These are phyloP conservation scores for Helarctos malayanus DNA, from an alignment of 2,797 vertebrate species.

Conservation along the genomic window DNA sequence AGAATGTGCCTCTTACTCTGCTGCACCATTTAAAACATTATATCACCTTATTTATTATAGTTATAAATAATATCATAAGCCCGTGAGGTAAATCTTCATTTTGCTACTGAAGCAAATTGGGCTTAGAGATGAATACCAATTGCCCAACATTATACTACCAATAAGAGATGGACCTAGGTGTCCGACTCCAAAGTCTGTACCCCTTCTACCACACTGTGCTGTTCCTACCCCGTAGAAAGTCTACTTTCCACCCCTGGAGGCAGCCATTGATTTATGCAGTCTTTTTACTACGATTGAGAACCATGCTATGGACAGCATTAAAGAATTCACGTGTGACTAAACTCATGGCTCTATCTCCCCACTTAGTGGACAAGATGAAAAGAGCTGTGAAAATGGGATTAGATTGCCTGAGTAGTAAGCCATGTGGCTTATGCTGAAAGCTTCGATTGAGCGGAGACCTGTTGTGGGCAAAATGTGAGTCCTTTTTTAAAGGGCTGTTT, in stretches of 20 bases:
- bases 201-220: not conserved
- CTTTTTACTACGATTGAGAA: constrained; percentile 46
- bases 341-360: not conserved
- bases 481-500: not conserved
- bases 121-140: not conserved
- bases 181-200: not conserved
- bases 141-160: not conserved
- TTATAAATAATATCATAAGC: not conserved
- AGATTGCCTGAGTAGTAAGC: not conserved
- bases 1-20: not conserved
- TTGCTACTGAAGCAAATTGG: not conserved
- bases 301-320: not conserved
- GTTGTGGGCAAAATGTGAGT: not conserved
- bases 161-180: not conserved
- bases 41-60: not conserved
- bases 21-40: not conserved
- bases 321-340: constrained; percentile 35
- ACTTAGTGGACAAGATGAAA: constrained; percentile 17
- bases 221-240: not conserved
- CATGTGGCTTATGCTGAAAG: not conserved
- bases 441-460: constrained; percentile 19
- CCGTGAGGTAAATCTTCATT: not conserved
- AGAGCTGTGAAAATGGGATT: constrained; percentile 15
- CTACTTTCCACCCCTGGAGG: not conserved
- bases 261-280: constrained; percentile 7